A percentile compares a stretch with the other conserved stretches of the same genome.
Evolutionary conservation across 1,140 invertebrate genomes (phyloP).

Genomic region (Tetranychus urticae): DNA sequence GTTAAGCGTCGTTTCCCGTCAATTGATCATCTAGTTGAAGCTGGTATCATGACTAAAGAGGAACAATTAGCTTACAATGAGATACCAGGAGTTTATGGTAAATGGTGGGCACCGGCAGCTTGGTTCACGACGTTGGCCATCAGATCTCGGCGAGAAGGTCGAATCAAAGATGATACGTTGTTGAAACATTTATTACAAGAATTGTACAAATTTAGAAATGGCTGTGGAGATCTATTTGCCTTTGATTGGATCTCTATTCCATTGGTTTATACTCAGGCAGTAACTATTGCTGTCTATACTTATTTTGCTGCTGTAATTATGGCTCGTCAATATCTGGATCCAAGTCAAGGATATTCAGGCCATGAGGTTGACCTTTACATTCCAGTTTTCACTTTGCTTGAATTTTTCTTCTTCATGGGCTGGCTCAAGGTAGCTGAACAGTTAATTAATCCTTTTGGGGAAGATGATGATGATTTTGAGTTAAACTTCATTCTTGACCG

Average conservation of each 20-base stretch:
- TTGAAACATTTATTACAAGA: constrained; percentile 9
- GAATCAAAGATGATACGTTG: constrained; percentile 62
- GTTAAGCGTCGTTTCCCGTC: constrained; percentile 80
- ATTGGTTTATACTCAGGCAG: constrained; percentile 26
- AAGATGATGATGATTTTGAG: constrained; percentile 29
- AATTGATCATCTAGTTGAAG: constrained; percentile 57
- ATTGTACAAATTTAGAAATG: constrained; percentile 20
- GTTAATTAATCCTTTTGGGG: constrained; percentile 24
- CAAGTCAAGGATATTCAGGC: constrained; percentile 16
- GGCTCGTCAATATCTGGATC: constrained; percentile 50
- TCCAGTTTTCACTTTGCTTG: constrained; percentile 22
- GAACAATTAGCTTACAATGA: constrained; percentile 68
- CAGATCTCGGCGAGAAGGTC: constrained; percentile 53
- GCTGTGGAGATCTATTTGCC: constrained; percentile 18
- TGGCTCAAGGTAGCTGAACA: constrained; percentile 38
- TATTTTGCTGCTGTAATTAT: constrained; percentile 75
- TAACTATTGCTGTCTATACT: constrained; percentile 33
- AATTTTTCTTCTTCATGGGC: constrained; percentile 90
- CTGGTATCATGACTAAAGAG: constrained; percentile 69
- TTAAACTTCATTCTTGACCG: constrained; percentile 13
- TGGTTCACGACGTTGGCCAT: constrained; percentile 78
- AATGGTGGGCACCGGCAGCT: constrained; percentile 74
- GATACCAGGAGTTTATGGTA: constrained; percentile 66
- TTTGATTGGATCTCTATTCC: constrained; percentile 29
- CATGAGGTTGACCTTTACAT: constrained; percentile 15